Evolutionary conservation across 2,113 vertebrate species (phyloP), one percentile per base, ranked within the genome.

Genomic region (Struthio camelus): DNA sequence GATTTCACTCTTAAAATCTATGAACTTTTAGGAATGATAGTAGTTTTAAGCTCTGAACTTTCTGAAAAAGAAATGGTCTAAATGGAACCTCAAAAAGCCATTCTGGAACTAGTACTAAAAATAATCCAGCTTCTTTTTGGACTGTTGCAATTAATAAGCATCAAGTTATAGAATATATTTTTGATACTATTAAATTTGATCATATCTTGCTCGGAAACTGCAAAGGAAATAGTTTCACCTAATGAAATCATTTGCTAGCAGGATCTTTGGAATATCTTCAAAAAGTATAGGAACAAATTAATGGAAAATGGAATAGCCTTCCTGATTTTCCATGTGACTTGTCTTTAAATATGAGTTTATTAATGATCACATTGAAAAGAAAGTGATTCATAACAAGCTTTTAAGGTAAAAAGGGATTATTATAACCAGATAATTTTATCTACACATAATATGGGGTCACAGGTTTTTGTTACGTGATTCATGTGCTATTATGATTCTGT

Each of bases 181-280:
- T 87, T 89, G 66, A 53, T 77, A 50, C 23, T 91, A 72, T 85
- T 95, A 69, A 89, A 96, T 96, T 89, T 38, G 32, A 79, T 92
- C 90, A 64, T 72, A 76, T 69, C 53, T 82, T 85, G 48, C 85
- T 89, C 0, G 1, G 94, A 96, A 95, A 82, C n/a, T 85, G 87
- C 78, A 94, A 89, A 96, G 93, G 91, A 96, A 96, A 85, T 94
- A 70, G 66, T 85, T 95, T 82, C 38, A 91, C 25, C 44, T 94
- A 94, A 96, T 94, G 56, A 79, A 85, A 95, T 96, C 91, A 87
- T 66, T 85, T 85, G 61, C 62, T 66, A 82, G 66, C 56, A 85
- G 84, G 58, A 82, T 77, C 75, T 82, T 10, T 82, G 44, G 87
- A 85, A 40, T 73, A 85, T 51, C 70, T 91, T 95, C 84, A 94